Base-by-base conservation (phyloP, 1,140 invertebrate species). In the Drosophila insularis region DNA sequence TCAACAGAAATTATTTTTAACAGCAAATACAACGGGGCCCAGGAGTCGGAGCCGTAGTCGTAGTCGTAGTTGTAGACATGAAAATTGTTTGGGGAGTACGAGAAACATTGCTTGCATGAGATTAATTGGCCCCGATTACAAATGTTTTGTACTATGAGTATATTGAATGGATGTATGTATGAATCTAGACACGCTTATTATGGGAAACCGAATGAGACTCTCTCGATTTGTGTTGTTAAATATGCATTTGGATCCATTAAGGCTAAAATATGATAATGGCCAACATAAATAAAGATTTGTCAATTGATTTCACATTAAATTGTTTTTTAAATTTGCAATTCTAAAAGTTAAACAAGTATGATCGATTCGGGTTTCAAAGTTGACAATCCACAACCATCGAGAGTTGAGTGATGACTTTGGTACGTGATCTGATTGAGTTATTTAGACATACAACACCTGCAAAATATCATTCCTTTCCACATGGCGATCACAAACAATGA, bases 1-100 rank as follows among this genome's bases (percentile, higher is more conserved):
- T 87, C 84, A 89, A 87, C 84, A 87, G 80, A 87, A 87, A 87
- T 87, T 87, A 87, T 87, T 87, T 87, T 87, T 87, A 87, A 87
- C 80, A 87, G 74, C 84, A 81, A 73, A 68, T 77, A 68, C 79
- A 73, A 66, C 78, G 54, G 50, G 63, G 37, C 59, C 17, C 43
- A 50, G 43, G 43, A 50, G 19, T 50, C 10, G n/a, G 43, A 46
- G 8, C 10, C 72, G 54, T 17, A 54, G 14, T 14, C 46, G 32
- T 19, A 43, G 73, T 37, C 2, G 35, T 13, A 37, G 35, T 37
- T 11, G 21, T 32, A 43, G 73, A 58, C 70, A 62, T 43, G 32
- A 39, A 60, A 60, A 54, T 58, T 66, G 14, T 27, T 61, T 54
- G 64, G 61, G 63, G 56, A 63, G 55, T 74, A 66, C 61, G 55